Conservation (phyloP, 2,113 vertebrate genomes). For the Nanorana parkeri region DNA sequence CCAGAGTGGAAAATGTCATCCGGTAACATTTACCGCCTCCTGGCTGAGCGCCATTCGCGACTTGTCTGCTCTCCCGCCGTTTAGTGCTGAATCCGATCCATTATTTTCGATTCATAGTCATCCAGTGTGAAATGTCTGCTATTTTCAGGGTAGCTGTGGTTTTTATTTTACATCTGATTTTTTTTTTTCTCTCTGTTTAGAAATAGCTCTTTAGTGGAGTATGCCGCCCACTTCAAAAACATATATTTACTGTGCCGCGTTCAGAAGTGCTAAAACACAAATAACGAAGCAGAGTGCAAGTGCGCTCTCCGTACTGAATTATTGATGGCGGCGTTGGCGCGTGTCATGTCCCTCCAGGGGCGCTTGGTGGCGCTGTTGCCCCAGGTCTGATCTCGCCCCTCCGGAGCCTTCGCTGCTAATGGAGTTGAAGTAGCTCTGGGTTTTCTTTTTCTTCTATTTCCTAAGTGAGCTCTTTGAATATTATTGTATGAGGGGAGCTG, state of each 20-base stretch:
- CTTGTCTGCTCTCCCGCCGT: too few relatives aligned
- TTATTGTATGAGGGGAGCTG: neutral
- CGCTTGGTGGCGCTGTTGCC: conserved; percentile 30
- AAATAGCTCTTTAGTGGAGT: neutral
- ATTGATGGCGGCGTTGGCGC: neutral
- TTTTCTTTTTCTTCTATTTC: neutral
- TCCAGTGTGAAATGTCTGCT: too few relatives aligned
- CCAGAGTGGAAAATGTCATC: too few relatives aligned
- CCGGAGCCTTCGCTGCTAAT: neutral
- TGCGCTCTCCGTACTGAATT: conserved; percentile 13
- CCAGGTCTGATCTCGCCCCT: too few relatives aligned
- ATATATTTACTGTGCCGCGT: conserved; percentile 6
- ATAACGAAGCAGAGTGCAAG: neutral
- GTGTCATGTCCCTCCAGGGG: neutral
- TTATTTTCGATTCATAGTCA: too few relatives aligned
- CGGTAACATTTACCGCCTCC: too few relatives aligned
- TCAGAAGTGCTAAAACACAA: conserved; percentile 37
- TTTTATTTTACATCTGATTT: too few relatives aligned
- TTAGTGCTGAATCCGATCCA: too few relatives aligned
- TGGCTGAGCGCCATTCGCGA: too few relatives aligned
- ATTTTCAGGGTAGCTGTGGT: too few relatives aligned
- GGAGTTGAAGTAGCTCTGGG: too few relatives aligned
- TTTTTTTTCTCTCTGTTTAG: neutral
- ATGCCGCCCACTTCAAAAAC: neutral
- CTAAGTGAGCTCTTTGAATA: conserved; percentile 5